These are phyloP conservation scores for Nesospiza acunhae DNA, from an alignment of 2,113 vertebrate species.

Conservation along the genomic window DNA sequence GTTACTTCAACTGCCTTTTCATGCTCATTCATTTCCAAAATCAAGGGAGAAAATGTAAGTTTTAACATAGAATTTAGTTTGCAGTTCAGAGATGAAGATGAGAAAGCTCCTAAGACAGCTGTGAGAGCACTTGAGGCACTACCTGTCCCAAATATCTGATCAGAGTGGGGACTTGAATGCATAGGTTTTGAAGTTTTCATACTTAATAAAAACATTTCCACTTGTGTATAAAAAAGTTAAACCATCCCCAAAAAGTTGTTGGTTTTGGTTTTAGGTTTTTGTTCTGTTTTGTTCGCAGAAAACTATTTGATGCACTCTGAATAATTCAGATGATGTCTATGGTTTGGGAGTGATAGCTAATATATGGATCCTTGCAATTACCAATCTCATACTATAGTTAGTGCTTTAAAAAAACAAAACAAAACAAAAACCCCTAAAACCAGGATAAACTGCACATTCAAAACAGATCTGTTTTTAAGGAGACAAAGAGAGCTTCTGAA, in stretches of 20 bases:
- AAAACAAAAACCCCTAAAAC: accelerated
- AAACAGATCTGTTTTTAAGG: neutral
- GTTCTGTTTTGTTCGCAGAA: neutral
- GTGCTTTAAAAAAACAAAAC: too few species aligned
- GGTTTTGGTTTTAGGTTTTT: neutral
- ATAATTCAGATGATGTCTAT: neutral
- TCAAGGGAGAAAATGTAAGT: neutral
- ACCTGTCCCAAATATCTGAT: neutral
- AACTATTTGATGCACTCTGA: neutral
- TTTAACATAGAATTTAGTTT: neutral
- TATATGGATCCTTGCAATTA: neutral
- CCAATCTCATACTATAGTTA: neutral
- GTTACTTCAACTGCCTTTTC: neutral
- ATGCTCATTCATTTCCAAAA: neutral
- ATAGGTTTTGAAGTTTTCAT: neutral
- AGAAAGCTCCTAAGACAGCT: neutral
- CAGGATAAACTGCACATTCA: neutral
- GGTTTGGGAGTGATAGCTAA: neutral
- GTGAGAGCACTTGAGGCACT: neutral
- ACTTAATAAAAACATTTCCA: neutral
- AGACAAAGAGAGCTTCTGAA: neutral
- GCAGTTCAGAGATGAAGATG: neutral
- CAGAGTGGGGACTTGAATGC: neutral
- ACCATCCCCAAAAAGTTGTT: neutral
- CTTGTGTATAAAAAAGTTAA: neutral